phyloP scores from a whole-genome alignment of 2,797 vertebrate species.

The Cossypha niveicapilla region DNA sequence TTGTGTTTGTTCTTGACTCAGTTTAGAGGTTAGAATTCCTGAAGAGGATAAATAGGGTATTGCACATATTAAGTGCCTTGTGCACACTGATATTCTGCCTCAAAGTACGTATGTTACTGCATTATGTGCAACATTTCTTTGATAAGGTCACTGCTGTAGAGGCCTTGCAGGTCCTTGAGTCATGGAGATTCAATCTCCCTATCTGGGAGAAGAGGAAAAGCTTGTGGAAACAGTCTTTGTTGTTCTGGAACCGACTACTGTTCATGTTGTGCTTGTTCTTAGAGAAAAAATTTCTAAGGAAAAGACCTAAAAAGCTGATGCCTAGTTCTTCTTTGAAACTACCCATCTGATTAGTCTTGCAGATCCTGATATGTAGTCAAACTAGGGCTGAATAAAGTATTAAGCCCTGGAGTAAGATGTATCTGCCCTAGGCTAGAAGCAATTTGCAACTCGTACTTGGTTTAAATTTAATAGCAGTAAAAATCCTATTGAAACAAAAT shows the following conservation, averaged over 20 bases:
- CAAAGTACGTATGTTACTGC: neutral
- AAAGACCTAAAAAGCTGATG: constrained; percentile 1
- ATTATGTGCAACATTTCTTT: neutral
- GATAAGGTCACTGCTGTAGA: neutral
- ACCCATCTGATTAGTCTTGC: neutral
- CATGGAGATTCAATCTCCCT: fast-evolving
- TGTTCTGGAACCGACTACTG: neutral
- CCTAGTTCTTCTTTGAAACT: constrained; percentile 17
- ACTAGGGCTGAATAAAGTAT: constrained; percentile 41
- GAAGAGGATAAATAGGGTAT: neutral
- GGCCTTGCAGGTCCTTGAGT: neutral
- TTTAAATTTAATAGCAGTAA: constrained; percentile 54
- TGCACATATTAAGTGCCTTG: neutral
- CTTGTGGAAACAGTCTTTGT: neutral
- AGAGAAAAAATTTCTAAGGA: neutral
- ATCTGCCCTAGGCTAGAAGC: constrained; percentile 32
- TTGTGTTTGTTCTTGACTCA: neutral
- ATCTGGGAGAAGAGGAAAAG: neutral
- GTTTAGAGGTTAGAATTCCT: neutral
- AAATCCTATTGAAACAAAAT: constrained; percentile 42
- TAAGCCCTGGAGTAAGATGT: constrained; percentile 44
- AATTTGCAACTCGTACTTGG: constrained; percentile 48
- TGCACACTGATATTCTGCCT: neutral
- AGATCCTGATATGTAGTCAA: constrained; percentile 30
- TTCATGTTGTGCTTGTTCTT: neutral